Conservation (phyloP, 2,888 invertebrate genomes). For the Chrysotoxum bicinctum region DNA sequence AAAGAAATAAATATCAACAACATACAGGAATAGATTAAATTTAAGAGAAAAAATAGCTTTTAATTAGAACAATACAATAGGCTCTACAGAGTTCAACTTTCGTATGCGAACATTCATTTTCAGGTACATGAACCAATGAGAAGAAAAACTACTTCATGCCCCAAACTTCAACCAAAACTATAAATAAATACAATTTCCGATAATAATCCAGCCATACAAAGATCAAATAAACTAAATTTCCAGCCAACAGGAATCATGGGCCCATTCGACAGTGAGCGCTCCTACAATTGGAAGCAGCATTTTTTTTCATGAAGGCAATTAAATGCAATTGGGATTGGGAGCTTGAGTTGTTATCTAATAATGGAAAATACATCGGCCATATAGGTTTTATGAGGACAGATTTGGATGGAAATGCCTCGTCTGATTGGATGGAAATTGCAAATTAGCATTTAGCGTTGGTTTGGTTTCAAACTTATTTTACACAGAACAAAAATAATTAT, state of each 20-base stretch:
- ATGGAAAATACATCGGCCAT: conserved; percentile 42
- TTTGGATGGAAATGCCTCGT: not conserved
- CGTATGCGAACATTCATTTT: not conserved
- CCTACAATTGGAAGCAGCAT: conserved; percentile 54
- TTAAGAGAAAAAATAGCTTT: not conserved
- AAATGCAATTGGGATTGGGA: conserved; percentile 59
- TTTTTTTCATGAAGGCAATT: conserved; percentile 38
- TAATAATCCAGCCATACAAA: not conserved
- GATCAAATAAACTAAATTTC: not conserved
- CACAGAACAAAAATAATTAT: conserved; percentile 68
- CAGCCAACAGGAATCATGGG: not conserved
- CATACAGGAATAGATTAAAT: not conserved
- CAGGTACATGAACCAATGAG: not conserved
- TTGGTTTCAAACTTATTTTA: conserved; percentile 60
- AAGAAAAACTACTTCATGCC: not conserved
- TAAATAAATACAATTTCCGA: not conserved
- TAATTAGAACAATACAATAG: not conserved
- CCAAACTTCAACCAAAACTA: not conserved
- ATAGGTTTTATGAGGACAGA: not conserved
- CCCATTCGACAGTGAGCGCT: conserved; percentile 7
- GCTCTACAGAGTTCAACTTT: not conserved
- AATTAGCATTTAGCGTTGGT: conserved; percentile 60
- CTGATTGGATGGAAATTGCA: conserved; percentile 28
- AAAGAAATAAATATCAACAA: not conserved
- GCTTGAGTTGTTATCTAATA: conserved; percentile 62